Percentiles rank a stretch among this genome's conserved stretches.
phyloP scores from a whole-genome alignment of 2,797 vertebrate species.

The Eptatretus atami region DNA sequence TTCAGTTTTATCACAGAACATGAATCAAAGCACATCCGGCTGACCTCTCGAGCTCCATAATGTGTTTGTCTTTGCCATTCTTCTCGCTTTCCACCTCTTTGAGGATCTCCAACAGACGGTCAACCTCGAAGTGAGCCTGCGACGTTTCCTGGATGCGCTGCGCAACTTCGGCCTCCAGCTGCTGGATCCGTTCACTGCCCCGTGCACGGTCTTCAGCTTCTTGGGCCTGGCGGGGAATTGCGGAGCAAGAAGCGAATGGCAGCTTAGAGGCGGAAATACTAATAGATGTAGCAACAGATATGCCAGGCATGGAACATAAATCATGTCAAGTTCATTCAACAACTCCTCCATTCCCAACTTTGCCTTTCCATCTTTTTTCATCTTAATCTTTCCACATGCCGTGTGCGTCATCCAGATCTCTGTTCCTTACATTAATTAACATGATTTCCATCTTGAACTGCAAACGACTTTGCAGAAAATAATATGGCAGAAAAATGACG shows the following conservation, averaged over 20 bases:
- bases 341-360: too few species aligned
- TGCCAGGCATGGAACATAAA: too few species aligned
- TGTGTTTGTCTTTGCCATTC: constrained; percentile 58
- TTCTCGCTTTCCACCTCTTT: constrained; percentile 55
- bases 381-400: too few species aligned
- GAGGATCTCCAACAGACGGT: constrained; percentile 50
- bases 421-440: too few species aligned
- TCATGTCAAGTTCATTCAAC: too few species aligned
- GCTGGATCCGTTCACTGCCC: constrained; percentile 42
- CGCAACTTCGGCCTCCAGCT: constrained; percentile 55
- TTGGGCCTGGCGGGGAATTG: constrained; percentile 27
- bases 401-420: too few species aligned
- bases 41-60: constrained; percentile 62
- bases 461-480: too few species aligned
- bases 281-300: background rate
- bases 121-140: constrained; percentile 33
- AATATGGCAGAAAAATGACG: too few species aligned
- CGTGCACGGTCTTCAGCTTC: constrained; percentile 34
- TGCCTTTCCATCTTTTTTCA: too few species aligned
- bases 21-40: background rate
- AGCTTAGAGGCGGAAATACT: constrained; percentile 6
- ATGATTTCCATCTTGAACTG: too few species aligned
- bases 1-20: too few species aligned
- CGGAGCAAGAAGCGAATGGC: constrained; percentile 9
- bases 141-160: constrained; percentile 54